These are phyloP conservation scores for Lerista edwardsae DNA, from an alignment of 2,797 vertebrate species.

Conservation along the genomic window DNA sequence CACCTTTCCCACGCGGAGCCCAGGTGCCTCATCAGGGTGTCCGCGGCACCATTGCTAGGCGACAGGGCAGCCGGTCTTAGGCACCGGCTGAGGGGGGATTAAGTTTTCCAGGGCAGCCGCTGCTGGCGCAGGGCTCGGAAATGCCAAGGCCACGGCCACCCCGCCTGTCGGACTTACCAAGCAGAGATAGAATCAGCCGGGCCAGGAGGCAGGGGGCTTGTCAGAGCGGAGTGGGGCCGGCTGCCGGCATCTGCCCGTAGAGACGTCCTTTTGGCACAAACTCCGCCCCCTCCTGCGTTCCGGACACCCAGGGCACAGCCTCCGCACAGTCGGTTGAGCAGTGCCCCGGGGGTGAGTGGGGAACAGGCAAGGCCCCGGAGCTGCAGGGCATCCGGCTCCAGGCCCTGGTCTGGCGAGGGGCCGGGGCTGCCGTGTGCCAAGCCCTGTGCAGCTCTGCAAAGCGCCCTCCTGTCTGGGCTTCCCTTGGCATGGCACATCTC, in stretches of 20 bases:
- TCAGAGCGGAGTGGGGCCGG: too few relatives aligned
- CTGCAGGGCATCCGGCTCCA: too few relatives aligned
- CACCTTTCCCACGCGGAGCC: slow-evolving; percentile 33
- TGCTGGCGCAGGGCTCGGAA: slow-evolving; percentile 46
- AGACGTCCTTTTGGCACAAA: neutral
- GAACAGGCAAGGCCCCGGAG: neutral
- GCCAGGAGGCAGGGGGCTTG: neutral
- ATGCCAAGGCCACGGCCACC: slow-evolving; percentile 70
- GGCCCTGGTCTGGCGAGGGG: too few relatives aligned
- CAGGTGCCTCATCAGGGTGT: slow-evolving; percentile 42
- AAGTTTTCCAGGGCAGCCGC: slow-evolving; percentile 38
- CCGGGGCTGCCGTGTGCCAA: too few relatives aligned
- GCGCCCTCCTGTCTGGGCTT: too few relatives aligned
- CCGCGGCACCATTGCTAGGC: slow-evolving; percentile 46
- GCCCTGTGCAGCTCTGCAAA: too few relatives aligned
- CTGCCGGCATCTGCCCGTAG: too few relatives aligned
- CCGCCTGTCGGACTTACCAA: slow-evolving; percentile 30
- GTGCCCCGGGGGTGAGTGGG: too few relatives aligned
- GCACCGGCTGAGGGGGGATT: slow-evolving; percentile 46
- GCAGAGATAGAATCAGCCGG: slow-evolving; percentile 22
- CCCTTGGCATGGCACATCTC: too few relatives aligned
- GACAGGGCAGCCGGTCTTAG: slow-evolving; percentile 27
- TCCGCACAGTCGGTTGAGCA: too few relatives aligned
- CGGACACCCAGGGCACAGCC: neutral
- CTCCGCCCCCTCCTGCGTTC: neutral